Conservation (phyloP, 37 sponge, comb jelly and placozoan genomes). For the Spongilla lacustris region DNA sequence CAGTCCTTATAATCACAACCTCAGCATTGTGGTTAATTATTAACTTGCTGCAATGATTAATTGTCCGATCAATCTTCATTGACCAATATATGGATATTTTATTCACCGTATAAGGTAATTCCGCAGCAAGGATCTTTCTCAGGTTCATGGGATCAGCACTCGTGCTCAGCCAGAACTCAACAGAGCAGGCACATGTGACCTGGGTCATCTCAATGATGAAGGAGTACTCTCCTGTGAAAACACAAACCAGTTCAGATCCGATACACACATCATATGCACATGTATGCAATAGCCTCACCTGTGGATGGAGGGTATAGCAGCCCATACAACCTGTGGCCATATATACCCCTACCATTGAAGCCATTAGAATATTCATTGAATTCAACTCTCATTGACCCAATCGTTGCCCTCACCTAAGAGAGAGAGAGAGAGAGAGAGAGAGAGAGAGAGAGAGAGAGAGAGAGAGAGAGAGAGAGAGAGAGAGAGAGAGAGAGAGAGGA, state of each 20-base stretch:
- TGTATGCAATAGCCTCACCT: slow-evolving; percentile 22
- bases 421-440: slow-evolving; percentile 20
- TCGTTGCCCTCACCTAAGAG: no score
- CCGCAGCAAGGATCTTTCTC: neutral
- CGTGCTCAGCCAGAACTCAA: slow-evolving; percentile 54
- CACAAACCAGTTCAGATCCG: neutral
- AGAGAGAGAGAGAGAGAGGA: slow-evolving; percentile 20
- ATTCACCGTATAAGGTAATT: slow-evolving; percentile 8
- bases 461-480: slow-evolving; percentile 22
- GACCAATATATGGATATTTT: no score
- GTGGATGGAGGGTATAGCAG: slow-evolving; percentile 29
- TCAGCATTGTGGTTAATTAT: no score
- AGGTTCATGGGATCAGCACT: slow-evolving; percentile 10
- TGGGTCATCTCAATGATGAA: slow-evolving; percentile 24
- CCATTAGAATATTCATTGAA: neutral
- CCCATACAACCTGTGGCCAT: slow-evolving; percentile 64
- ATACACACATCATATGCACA: no score
- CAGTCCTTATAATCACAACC: no score
- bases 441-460: slow-evolving; percentile 26
- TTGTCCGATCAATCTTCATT: no score
- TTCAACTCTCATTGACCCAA: no score
- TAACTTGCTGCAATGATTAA: no score
- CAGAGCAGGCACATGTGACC: slow-evolving; percentile 20
- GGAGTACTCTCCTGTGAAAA: slow-evolving; percentile 16
- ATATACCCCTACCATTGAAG: neutral